Evolutionary conservation across 1,140 invertebrate species (phyloP), one percentile per base, ranked within the genome.

Genomic region (Centruroides sculpturatus): DNA sequence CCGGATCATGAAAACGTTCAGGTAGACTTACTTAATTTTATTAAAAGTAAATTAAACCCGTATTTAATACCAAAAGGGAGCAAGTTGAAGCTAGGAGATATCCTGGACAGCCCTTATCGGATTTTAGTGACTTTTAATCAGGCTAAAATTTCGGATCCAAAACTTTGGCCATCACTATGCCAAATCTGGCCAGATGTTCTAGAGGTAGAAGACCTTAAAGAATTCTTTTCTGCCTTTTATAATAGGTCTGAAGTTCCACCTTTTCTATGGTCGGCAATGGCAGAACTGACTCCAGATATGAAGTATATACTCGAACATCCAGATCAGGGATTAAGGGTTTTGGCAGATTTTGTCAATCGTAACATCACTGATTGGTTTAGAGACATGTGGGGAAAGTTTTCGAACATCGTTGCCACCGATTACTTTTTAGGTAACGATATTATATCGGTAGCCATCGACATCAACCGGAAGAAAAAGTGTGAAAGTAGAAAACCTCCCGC

Each of bases 371-470:
- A 71, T 34, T 82, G 84, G 72, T 79, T 85, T 65, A 68, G 81
- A 65, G 69, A 79, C 57, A 72, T 79, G 51, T 85, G 82, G 80
- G 79, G 81, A 70, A 74, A 79, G 4, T 75, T 80, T 56, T 79
- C 83, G 3, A 87, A 86, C 67, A 82, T 87, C 35, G 77, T 87
- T 0, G 83, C 86, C 0, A 82, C 81, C 2, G 86, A 89, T 71
- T 89, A 85, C 71, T 87, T 87, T 70, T 75, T 86, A 9, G 84
- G 82, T 11, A 87, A 83, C 66, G 82, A 87, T 70, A 74, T 88
- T 11, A 80, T 87, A n/a, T 79, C 83, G 60, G 72, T 84, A 5
- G 81, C 84, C 9, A 81, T 85, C 68, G 74, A 76, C 11, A 73
- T 80, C 0, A 84, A 80, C 63, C 71, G 75, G 49, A 47, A 59